Conservation (phyloP, 2,888 invertebrate species). For the Pimpla rufipes region DNA sequence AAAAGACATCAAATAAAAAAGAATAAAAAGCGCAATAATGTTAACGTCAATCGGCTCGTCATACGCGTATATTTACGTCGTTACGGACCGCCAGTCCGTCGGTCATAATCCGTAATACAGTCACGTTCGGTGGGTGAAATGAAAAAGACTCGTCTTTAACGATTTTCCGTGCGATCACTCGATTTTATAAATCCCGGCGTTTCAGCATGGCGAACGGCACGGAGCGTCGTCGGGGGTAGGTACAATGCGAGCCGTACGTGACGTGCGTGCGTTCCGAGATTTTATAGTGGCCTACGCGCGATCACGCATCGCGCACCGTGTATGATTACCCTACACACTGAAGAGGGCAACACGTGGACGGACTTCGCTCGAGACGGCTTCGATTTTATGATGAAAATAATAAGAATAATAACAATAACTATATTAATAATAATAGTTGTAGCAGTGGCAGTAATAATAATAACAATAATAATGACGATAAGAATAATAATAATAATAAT, state of each 20-base stretch:
- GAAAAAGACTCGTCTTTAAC: conserved; percentile 11
- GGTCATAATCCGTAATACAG: neutral
- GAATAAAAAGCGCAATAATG: too few species aligned
- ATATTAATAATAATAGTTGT: neutral
- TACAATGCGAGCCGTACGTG: conserved; percentile 42
- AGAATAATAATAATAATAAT: neutral
- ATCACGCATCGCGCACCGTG: conserved; percentile 29
- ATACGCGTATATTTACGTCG: conserved; percentile 19
- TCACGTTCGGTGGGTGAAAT: conserved; percentile 30
- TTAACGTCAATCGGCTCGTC: too few species aligned
- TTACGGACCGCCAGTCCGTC: conserved; percentile 13
- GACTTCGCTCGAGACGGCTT: neutral
- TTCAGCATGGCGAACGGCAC: conserved; percentile 11
- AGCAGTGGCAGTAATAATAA: neutral
- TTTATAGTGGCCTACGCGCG: conserved; percentile 9
- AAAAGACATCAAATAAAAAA: too few species aligned
- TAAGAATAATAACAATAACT: neutral
- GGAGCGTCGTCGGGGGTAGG: conserved; percentile 5
- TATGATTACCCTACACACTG: conserved; percentile 27
- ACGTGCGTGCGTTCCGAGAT: conserved; percentile 39
- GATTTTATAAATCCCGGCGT: conserved; percentile 29
- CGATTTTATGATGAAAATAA: conserved; percentile 19
- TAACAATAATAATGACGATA: neutral
- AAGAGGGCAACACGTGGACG: conserved; percentile 6
- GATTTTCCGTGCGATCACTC: conserved; percentile 17